Base-by-base conservation (phyloP, 2,888 invertebrate genomes). In the Melitaea athalia region DNA sequence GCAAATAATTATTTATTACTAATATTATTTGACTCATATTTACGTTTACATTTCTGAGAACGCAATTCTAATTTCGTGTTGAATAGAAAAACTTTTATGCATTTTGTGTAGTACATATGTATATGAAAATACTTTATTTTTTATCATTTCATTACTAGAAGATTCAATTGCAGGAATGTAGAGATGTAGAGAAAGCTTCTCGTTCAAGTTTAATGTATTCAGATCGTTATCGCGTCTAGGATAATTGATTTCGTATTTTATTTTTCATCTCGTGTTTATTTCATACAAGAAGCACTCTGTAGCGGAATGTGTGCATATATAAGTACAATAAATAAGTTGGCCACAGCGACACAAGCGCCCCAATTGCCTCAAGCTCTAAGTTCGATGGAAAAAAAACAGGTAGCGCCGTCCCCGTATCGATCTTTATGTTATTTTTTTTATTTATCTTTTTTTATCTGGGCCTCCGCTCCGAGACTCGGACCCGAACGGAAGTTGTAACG, bases 401-500 rank as follows among this genome's bases (percentile, higher is more conserved):
- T 91, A 91, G 91, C 90, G 85, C 89, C 88, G 86, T 89, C 87
- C 88, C 85, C 84, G 88, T 88, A 91, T 91, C 90, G 91, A 90
- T 91, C 89, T 91, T 90, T 84, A 88, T 87, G 86, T 90, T 90
- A 87, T 90, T 89, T 91, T 88, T n/a, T 90, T 90, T 90, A 88
- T 90, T 89, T 89, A 87, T 89, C 86, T 90, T 92, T 89, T n/a
- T 92, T 90, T 91, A 90, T 91, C 87, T 87, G 85, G 83, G 83
- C 79, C 88, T 85, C 66, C 83, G 86, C 86, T 84, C 76, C 79
- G 83, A 84, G 86, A 78, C 87, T 87, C 84, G 81, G 85, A 83
- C 82, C 82, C 87, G 85, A 92, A 90, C 92, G 92, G 92, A 92
- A 91, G 92, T 91, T 91, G 91, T 90, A 90, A 91, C 91, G 88